These are phyloP conservation scores for Mystacornis crossleyi DNA, from an alignment of 2,113 vertebrate species.

Conservation along the genomic window DNA sequence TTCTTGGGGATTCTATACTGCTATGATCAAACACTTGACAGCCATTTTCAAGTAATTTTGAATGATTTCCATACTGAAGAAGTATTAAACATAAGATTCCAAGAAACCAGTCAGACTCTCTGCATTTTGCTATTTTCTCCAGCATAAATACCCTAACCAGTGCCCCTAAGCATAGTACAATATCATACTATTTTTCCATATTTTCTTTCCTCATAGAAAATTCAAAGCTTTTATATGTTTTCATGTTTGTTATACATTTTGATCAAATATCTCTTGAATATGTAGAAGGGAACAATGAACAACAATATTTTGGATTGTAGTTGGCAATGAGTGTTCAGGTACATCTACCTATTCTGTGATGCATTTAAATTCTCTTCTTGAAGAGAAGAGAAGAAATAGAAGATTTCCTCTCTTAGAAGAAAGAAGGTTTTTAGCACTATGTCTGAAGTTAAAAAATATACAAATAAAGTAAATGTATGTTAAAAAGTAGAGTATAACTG, in stretches of 20 bases:
- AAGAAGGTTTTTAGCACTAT: not conserved
- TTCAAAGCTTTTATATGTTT: conserved; percentile 52
- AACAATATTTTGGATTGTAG: conserved; percentile 22
- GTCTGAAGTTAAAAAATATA: conserved; percentile 28
- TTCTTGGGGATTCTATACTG: conserved; percentile 14
- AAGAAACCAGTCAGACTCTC: conserved; percentile 17
- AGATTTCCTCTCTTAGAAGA: no score
- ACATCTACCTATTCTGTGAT: not conserved
- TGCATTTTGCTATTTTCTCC: conserved; percentile 21
- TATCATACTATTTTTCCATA: not conserved
- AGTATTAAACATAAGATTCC: conserved; percentile 38
- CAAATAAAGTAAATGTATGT: not conserved
- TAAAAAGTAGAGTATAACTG: not conserved
- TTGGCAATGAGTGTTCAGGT: not conserved
- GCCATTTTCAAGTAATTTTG: conserved; percentile 58
- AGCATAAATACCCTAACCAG: conserved; percentile 22
- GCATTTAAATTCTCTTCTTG: conserved; percentile 4
- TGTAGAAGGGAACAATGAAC: conserved; percentile 48
- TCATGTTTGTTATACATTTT: conserved; percentile 42
- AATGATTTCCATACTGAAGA: conserved; percentile 55
- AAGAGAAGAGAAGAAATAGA: no score
- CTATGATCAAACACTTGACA: conserved; percentile 55
- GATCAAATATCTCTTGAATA: conserved; percentile 65
- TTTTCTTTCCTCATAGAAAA: conserved; percentile 52
- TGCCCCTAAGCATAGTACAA: conserved; percentile 3